Conservation (phyloP, 2,888 invertebrate genomes). For the Nemotelus nigrinus region DNA sequence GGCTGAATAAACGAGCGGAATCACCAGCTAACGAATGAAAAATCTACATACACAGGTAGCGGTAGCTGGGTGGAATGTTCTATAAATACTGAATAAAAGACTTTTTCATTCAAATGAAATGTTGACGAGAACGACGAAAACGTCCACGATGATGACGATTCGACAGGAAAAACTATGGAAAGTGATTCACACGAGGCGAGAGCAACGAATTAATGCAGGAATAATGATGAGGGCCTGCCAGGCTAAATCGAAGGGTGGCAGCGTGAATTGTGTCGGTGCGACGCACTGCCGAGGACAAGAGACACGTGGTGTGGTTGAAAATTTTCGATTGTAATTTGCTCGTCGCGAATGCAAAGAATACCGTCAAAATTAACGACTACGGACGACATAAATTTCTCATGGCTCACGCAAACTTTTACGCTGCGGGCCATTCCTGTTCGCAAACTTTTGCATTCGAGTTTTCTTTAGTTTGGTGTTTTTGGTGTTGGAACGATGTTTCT, state of each 20-base stretch:
- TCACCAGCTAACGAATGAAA: background rate
- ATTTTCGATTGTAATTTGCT: slow-evolving; percentile 33
- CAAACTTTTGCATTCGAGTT: background rate
- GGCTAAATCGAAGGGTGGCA: no score
- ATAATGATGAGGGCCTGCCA: background rate
- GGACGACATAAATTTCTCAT: slow-evolving; percentile 25
- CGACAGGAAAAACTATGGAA: slow-evolving; percentile 21
- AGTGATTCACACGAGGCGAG: slow-evolving; percentile 26
- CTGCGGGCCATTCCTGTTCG: background rate
- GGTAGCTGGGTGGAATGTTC: background rate
- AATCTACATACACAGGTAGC: background rate
- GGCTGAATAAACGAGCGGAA: background rate
- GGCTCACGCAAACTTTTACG: slow-evolving; percentile 37
- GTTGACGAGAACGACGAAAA: no score
- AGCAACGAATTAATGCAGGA: background rate
- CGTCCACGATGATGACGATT: background rate
- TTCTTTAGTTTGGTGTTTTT: background rate
- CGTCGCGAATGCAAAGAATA: slow-evolving; percentile 22
- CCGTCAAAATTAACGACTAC: slow-evolving; percentile 27
- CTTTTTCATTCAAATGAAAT: slow-evolving; percentile 39
- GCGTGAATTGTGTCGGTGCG: no score
- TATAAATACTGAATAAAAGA: slow-evolving; percentile 35
- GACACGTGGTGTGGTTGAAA: background rate
- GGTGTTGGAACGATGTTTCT: background rate
- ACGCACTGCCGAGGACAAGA: no score